A percentile compares a stretch with the other conserved stretches of the same genome.
These are phyloP conservation scores for Drosophila seguyi DNA, from an alignment of 1,140 invertebrate species.

Conservation along the genomic window DNA sequence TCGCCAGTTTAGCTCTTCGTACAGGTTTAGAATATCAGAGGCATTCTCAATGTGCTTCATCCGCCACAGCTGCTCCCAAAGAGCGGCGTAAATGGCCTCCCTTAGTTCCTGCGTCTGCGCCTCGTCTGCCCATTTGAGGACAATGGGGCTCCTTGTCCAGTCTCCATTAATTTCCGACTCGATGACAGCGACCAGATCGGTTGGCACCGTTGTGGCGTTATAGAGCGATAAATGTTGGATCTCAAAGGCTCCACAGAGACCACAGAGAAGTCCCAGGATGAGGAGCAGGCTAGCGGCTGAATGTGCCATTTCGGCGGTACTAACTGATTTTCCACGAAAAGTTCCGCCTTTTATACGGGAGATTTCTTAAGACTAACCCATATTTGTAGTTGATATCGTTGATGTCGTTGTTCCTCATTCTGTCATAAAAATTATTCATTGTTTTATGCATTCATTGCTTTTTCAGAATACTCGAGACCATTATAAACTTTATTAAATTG, in stretches of 20 bases:
- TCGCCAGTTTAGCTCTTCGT: neutral
- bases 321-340: neutral
- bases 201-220: conserved; percentile 34
- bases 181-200: conserved; percentile 45
- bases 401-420: conserved; percentile 28
- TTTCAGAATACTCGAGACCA: conserved; percentile 1
- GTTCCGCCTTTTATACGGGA: conserved; percentile 30
- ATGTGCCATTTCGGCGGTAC: conserved; percentile 9
- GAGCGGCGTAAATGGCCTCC: conserved; percentile 1
- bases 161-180: conserved; percentile 61
- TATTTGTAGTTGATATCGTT: conserved; percentile 69
- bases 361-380: conserved; percentile 20
- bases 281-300: conserved; percentile 24
- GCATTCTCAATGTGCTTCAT: neutral
- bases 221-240: neutral
- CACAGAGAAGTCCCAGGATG: conserved; percentile 14
- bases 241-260: conserved; percentile 1
- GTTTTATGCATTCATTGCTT: conserved; percentile 33
- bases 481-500: conserved; percentile 23
- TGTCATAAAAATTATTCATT: conserved; percentile 42
- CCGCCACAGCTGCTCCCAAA: conserved; percentile 1
- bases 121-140: conserved; percentile 43
- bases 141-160: conserved; percentile 43
- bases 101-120: conserved; percentile 11
- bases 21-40: neutral